These are phyloP conservation scores for Notocelia uddmanniana DNA, from an alignment of 2,888 invertebrate species.

Conservation along the genomic window DNA sequence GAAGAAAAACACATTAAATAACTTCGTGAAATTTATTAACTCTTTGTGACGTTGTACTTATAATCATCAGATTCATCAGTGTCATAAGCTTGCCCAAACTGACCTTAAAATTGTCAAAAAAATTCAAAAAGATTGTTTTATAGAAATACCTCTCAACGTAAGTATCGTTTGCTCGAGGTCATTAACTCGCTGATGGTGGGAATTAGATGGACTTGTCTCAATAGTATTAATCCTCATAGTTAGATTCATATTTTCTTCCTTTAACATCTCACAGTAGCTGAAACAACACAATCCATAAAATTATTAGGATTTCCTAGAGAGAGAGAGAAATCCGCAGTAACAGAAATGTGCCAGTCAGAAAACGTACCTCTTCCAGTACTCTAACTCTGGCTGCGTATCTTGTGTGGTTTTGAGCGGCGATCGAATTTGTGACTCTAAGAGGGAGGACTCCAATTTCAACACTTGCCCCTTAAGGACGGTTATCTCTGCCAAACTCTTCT, in stretches of 20 bases:
- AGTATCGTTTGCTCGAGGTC: constrained; percentile 84
- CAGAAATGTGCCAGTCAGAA: not conserved
- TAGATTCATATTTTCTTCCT: constrained; percentile 86
- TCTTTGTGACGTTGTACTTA: not conserved
- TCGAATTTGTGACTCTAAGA: constrained; percentile 76
- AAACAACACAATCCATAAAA: constrained; percentile 41
- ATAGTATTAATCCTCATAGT: constrained; percentile 67
- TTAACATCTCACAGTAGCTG: constrained; percentile 87
- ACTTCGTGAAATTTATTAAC: not conserved
- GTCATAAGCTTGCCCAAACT: not conserved
- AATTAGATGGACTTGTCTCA: constrained; percentile 62
- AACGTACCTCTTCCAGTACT: constrained; percentile 76
- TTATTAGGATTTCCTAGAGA: too few relatives aligned
- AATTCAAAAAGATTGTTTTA: not conserved
- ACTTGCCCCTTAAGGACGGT: constrained; percentile 81
- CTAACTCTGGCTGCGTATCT: constrained; percentile 69
- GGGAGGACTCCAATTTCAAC: constrained; percentile 76
- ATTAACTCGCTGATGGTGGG: constrained; percentile 70
- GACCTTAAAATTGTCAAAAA: not conserved
- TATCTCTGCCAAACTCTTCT: constrained; percentile 83
- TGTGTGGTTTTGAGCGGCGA: constrained; percentile 60
- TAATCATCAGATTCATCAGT: too few relatives aligned
- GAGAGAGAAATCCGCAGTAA: too few relatives aligned
- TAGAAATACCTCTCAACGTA: constrained; percentile 74
- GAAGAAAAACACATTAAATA: not conserved